Base-by-base conservation (phyloP, 2,888 invertebrate species). In the Phaonia tiefii region DNA sequence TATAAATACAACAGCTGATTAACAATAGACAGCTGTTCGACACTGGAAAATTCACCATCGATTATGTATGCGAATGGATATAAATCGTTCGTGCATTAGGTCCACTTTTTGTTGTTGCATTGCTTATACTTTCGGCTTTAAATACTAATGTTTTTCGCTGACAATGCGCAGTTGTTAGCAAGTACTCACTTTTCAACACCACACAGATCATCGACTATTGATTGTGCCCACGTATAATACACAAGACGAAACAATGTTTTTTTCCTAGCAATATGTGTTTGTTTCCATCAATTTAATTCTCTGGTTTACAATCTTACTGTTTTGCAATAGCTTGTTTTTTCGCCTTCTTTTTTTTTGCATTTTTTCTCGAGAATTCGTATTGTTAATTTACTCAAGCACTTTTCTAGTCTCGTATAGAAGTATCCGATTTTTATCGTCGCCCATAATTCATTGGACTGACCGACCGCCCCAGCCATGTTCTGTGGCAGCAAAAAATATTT, bases 101-200 rank as follows among this genome's bases (percentile, higher is more conserved):
- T 51, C 20, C 20, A 39, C 15, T 42, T 42, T 22, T 63, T 72
- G 67, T 75, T n/a, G n/a, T n/a, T n/a, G n/a, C n/a, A n/a, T n/a
- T 56, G 22, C 67, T 17, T 51, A 67, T 80, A 75, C 78, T 75
- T 70, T 77, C 65, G 71, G 67, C 31, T 78, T 80, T 81, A 81
- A 81, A 81, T 78, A 75, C 42, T 15, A 72, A 67, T 78, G 81
- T 81, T 78, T 78, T 81, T 81, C 71, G 75, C 78, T 72, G 75
- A 78, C 77, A 81, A 81, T 81, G 81, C 81, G 81, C 81, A 81
- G 81, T 81, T 81, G 60, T 77, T 77, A 65, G 71, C 51, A 75
- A 78, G 77, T 81, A 78, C 81, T 80, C 80, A 78, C 77, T 78
- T 81, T 81, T 81, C 67, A 75, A 67, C 75, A 66, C 76, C 73